phyloP scores from a whole-genome alignment of 1,140 invertebrate genomes.

The Holotrichia oblita region DNA sequence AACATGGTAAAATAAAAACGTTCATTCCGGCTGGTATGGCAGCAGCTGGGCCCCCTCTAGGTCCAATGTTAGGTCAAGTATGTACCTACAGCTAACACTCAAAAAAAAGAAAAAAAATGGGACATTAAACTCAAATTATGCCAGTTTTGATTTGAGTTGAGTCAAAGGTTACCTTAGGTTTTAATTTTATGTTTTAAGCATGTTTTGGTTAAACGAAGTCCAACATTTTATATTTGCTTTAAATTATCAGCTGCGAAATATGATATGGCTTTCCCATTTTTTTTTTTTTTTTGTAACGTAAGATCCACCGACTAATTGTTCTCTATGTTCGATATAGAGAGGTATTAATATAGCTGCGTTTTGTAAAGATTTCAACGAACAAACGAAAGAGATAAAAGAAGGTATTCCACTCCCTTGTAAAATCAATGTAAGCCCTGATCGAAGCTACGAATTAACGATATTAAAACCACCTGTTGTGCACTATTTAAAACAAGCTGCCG shows the following conservation, averaged over 20 bases:
- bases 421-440: conserved; percentile 86
- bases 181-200: no score
- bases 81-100: no score
- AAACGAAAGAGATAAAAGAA: conserved; percentile 90
- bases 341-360: conserved; percentile 96
- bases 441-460: conserved; percentile 85
- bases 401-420: conserved; percentile 90
- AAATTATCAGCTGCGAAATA: no score
- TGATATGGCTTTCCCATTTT: no score
- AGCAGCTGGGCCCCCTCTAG: conserved; percentile 86
- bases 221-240: conserved; percentile 50
- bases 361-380: conserved; percentile 98
- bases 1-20: conserved; percentile 78
- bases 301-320: no score
- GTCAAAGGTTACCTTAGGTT: no score
- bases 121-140: no score
- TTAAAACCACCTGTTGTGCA: conserved; percentile 86
- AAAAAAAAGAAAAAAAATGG: no score
- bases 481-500: conserved; percentile 95
- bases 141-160: no score
- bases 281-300: no score
- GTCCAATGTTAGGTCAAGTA: conserved; percentile 91
- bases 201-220: conserved; percentile 33
- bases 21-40: conserved; percentile 90
- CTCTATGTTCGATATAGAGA: no score